Evolutionary conservation across 2,888 invertebrate genomes (phyloP).

Genomic region (Falcaria lacertinaria): DNA sequence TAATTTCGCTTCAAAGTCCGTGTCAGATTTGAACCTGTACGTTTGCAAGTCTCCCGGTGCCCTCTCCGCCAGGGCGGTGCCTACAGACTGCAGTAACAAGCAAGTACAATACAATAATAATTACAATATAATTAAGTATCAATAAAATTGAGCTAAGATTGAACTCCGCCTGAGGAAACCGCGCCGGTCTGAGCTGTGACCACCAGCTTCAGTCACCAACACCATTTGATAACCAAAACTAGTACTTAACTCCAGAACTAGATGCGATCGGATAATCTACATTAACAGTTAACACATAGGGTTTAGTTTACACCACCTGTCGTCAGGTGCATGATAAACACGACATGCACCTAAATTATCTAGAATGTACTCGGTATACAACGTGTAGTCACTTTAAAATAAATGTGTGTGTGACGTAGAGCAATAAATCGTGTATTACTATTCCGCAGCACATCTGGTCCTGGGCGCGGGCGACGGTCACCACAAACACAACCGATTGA

Average conservation of each 20-base stretch:
- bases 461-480: neutral
- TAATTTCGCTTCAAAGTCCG: no score
- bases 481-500: neutral
- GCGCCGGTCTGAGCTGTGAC: slow-evolving; percentile 20
- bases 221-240: neutral
- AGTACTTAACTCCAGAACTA: neutral
- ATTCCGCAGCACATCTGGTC: neutral
- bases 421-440: no score
- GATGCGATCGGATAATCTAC: neutral
- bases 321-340: no score
- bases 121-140: slow-evolving; percentile 52
- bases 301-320: no score
- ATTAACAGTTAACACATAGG: no score
- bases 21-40: no score
- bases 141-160: slow-evolving; percentile 76
- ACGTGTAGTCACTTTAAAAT: no score
- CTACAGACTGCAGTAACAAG: slow-evolving; percentile 61
- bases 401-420: no score
- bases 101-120: slow-evolving; percentile 61
- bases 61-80: slow-evolving; percentile 29
- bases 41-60: neutral
- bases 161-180: slow-evolving; percentile 37
- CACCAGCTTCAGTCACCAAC: neutral
- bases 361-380: no score
- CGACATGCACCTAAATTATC: no score